Conservation (phyloP, 2,888 invertebrate species). For the Lomographa bimaculata region DNA sequence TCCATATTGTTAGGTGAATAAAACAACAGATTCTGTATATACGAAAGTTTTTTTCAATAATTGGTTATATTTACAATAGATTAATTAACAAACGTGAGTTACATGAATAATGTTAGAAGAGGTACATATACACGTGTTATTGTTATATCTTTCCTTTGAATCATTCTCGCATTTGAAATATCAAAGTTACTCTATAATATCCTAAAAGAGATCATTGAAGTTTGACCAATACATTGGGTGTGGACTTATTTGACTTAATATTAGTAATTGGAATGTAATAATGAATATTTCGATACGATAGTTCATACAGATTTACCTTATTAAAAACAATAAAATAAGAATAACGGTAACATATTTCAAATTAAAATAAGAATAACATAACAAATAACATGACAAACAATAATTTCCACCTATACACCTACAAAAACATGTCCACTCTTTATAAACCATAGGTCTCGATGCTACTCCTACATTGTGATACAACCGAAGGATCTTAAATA, state of each 20-base stretch:
- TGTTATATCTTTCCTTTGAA: conserved; percentile 16
- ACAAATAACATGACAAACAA: no score
- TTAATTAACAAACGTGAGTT: conserved; percentile 81
- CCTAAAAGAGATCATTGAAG: conserved; percentile 49
- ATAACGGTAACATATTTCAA: no score
- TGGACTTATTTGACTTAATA: conserved; percentile 35
- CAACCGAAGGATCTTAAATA: no score
- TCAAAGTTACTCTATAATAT: conserved; percentile 51
- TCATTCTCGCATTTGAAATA: conserved; percentile 62
- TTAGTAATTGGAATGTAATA: conserved; percentile 57
- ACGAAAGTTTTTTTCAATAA: conserved; percentile 81
- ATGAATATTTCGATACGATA: conserved; percentile 40
- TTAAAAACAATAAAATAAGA: no score
- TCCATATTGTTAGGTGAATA: no score
- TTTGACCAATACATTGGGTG: conserved; percentile 40
- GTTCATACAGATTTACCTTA: no score
- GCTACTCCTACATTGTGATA: no score
- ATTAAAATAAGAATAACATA: no score
- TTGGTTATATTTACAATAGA: conserved; percentile 82
- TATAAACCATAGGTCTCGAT: no score
- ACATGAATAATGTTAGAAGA: conserved; percentile 71
- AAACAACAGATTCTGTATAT: conserved; percentile 61
- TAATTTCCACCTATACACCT: no score
- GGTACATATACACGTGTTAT: conserved; percentile 34
- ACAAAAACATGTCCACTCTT: no score